Conservation (phyloP, 1,140 invertebrate species). For the Trichonephila clavata region DNA sequence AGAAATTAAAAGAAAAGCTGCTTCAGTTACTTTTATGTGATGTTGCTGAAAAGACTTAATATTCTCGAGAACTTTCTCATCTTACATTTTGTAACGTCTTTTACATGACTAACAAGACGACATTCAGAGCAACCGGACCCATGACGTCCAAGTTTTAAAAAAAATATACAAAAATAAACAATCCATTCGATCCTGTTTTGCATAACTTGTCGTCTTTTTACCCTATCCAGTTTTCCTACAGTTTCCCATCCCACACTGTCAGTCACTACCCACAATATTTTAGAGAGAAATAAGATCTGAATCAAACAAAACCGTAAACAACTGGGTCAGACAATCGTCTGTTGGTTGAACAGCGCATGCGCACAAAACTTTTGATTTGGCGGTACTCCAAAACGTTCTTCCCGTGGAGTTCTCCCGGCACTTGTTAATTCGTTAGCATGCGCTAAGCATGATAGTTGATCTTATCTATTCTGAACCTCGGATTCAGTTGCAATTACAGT, state of each 20-base stretch:
- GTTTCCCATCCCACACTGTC: background rate
- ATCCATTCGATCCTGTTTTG: background rate
- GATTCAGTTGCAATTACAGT: constrained; percentile 12
- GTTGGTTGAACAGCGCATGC: background rate
- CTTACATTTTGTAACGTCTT: too few species aligned
- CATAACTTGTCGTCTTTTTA: background rate
- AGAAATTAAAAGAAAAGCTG: too few species aligned
- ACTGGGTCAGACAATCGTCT: constrained; percentile 61
- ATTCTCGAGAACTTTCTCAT: too few species aligned
- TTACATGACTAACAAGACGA: too few species aligned
- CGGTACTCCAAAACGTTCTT: constrained; percentile 48
- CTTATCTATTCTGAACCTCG: constrained; percentile 8
- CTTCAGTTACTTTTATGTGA: too few species aligned
- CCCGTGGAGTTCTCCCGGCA: background rate
- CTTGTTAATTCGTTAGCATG: constrained; percentile 43
- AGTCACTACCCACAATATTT: background rate
- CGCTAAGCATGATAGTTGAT: background rate
- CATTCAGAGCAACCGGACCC: too few species aligned
- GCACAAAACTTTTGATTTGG: constrained; percentile 58
- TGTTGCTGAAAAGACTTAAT: too few species aligned
- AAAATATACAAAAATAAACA: background rate
- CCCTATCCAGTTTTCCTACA: background rate
- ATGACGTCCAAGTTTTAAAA: too few species aligned
- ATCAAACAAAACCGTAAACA: constrained; percentile 18
- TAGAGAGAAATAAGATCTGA: constrained; percentile 30